Evolutionary conservation across 2,797 vertebrate species (phyloP), one percentile per base, ranked within the genome.

Genomic region (Eulemur rubriventer): DNA sequence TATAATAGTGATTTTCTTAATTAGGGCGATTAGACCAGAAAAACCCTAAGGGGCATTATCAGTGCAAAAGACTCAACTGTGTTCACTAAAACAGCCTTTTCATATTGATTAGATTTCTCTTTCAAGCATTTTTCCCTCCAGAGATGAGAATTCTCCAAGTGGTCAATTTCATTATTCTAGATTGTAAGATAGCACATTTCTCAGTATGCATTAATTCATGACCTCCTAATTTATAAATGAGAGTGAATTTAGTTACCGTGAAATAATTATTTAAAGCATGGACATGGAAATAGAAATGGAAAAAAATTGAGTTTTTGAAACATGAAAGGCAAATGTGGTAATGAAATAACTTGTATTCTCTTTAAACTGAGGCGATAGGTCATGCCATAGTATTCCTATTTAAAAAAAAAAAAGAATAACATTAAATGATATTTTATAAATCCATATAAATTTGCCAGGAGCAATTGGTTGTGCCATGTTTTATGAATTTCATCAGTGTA

Each of bases 361-460:
- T 88, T 88, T 82, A 96, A 88, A 82, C 46, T 67, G 67, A 96
- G 9, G 14, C 1, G 67, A 26, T n/a, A 50, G 33, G 5, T 0
- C 11, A 59, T 52, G 10, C 0, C 18, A 72, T 33, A 50, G 17
- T 46, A 79, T 85, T 95, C 90, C 20, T 50, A 72, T 17, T 69
- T 89, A 6, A 17, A 46, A 67, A 88, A 67, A 87, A 65, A 65
- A 69, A 48, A 67, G 7, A 93, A 55, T 67, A 69, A 30, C 8
- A 43, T 75, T 87, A 72, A 89, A 30, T 95, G 13, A 70, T 61
- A 61, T 55, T 95, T 96, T 92, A 22, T 78, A 72, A 91, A 76
- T 80, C 22, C n/a, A 80, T 43, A 38, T 33, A 76, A 63, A 65
- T 87, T 92, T 94, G 1, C 65, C 28, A 83, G 41, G 18, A 92